Evolutionary conservation across 1,140 invertebrate species (phyloP).

Genomic region (Bombus balteatus): DNA sequence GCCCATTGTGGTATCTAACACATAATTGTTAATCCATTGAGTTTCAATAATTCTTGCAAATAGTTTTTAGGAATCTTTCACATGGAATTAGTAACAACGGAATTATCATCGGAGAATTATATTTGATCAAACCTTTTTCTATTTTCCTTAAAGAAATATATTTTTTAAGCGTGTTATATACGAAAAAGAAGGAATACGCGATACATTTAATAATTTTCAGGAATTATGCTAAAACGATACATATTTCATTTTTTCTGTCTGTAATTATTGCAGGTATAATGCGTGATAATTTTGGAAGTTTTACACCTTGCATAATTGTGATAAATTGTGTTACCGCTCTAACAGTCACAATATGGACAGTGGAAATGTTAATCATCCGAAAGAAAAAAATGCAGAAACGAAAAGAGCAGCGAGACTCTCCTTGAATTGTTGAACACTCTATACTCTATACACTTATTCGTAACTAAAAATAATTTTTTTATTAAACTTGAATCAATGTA

Average conservation of each 20-base stretch:
- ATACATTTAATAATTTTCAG: no score
- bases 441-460: conserved; percentile 10
- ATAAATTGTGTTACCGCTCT: conserved; percentile 78
- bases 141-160: no score
- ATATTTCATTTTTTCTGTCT: not conserved
- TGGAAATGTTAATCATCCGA: conserved; percentile 64
- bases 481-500: not conserved
- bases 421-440: not conserved
- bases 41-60: no score
- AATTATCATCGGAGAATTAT: no score
- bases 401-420: not conserved
- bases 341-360: conserved; percentile 78
- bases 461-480: not conserved
- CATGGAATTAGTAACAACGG: no score
- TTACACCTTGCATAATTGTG: conserved; percentile 74
- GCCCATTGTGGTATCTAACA: no score
- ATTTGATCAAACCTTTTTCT: no score
- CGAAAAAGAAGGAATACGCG: no score
- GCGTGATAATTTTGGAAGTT: conserved; percentile 78
- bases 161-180: no score
- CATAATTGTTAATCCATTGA: no score
- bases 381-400: conserved; percentile 48
- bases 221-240: not conserved
- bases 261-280: conserved; percentile 75
- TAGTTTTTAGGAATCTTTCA: no score